These are phyloP conservation scores for Papilio helenus DNA, from an alignment of 1,140 invertebrate species.

Conservation along the genomic window DNA sequence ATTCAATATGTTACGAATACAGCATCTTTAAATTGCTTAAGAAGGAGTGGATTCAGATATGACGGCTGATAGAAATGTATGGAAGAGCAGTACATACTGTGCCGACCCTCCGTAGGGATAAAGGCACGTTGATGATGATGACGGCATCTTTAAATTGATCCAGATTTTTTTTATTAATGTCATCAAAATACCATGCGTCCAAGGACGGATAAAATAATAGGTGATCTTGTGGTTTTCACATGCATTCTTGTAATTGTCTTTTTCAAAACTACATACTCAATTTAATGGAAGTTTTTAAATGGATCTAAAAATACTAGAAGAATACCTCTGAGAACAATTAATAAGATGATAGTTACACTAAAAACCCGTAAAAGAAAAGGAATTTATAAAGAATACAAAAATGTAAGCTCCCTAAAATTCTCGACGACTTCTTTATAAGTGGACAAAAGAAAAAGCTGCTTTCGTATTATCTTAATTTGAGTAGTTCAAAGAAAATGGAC, in stretches of 20 bases:
- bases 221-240: too few relatives aligned
- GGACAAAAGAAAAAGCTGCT: slow-evolving; percentile 18
- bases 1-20: slow-evolving; percentile 56
- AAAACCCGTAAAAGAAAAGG: not conserved
- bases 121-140: too few relatives aligned
- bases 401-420: not conserved
- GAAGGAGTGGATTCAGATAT: too few relatives aligned
- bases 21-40: slow-evolving; percentile 33
- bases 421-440: slow-evolving; percentile 20
- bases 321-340: not conserved
- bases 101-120: too few relatives aligned
- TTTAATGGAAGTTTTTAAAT: not conserved
- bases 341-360: not conserved
- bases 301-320: not conserved
- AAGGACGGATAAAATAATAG: too few relatives aligned
- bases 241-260: too few relatives aligned
- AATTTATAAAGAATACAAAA: slow-evolving; percentile 16
- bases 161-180: slow-evolving; percentile 2
- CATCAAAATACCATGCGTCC: too few relatives aligned
- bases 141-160: slow-evolving; percentile 31
- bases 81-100: too few relatives aligned
- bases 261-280: not conserved
- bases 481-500: not conserved
- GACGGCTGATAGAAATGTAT: too few relatives aligned
- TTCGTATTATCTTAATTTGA: slow-evolving; percentile 26